Percentiles rank a stretch among this genome's conserved stretches.
Evolutionary conservation across 92 coral and sea anemone genomes (phyloP).

Genomic region (Metridium senile): DNA sequence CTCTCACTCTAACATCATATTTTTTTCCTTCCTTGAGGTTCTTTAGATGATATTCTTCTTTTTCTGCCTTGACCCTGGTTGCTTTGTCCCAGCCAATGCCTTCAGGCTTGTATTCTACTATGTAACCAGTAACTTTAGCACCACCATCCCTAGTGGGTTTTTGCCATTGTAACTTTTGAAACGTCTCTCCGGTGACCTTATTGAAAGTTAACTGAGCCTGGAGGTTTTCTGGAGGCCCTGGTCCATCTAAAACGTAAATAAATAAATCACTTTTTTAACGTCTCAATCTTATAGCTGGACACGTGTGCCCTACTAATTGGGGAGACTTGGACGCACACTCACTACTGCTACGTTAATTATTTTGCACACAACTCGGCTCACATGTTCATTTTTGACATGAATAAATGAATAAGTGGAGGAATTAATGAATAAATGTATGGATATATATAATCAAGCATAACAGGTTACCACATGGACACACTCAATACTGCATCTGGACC

Average conservation of each 20-base stretch:
- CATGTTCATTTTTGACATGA: too few relatives aligned
- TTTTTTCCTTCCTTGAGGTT: constrained; percentile 40
- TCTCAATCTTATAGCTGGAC: too few relatives aligned
- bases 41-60: constrained; percentile 11
- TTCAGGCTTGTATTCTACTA: constrained; percentile 42
- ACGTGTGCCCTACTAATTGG: too few relatives aligned
- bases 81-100: constrained; percentile 60
- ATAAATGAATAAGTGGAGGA: too few relatives aligned
- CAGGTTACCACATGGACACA: too few relatives aligned
- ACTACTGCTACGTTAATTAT: too few relatives aligned
- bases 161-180: constrained; percentile 44
- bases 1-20: constrained; percentile 47
- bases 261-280: too few relatives aligned
- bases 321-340: too few relatives aligned
- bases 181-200: constrained; percentile 10
- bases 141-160: constrained; percentile 55
- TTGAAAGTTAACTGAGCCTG: constrained; percentile 35
- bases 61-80: constrained; percentile 16
- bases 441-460: too few relatives aligned
- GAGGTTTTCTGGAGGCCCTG: constrained; percentile 57
- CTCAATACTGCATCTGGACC: too few relatives aligned
- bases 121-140: constrained; percentile 27
- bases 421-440: too few relatives aligned
- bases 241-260: constrained; percentile 31
- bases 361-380: too few relatives aligned